A percentile compares a stretch with the other conserved stretches of the same genome.
phyloP scores from a whole-genome alignment of 2,113 vertebrate genomes.

The Cacatua alba region DNA sequence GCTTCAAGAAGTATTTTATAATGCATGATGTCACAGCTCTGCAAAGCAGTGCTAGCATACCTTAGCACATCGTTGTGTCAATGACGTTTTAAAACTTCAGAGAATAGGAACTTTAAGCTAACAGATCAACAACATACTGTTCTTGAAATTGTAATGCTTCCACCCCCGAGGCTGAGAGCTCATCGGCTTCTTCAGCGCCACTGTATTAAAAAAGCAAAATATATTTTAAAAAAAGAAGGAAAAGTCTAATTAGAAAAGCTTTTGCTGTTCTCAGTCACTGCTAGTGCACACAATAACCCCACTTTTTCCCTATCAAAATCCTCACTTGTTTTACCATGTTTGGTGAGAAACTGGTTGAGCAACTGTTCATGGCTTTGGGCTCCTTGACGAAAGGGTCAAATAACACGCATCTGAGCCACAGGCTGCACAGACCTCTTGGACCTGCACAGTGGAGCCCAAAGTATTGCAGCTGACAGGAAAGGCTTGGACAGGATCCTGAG shows the following conservation, averaged over 20 bases:
- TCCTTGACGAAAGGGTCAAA: not conserved
- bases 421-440: not conserved
- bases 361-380: not conserved
- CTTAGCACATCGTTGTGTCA: not conserved
- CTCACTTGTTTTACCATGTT: not conserved
- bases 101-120: not conserved
- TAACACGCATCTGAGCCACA: rapidly evolving
- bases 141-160: not conserved
- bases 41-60: not conserved
- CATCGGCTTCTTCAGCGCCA: not conserved
- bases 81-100: not conserved
- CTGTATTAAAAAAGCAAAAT: not conserved
- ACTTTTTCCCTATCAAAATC: not conserved
- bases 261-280: not conserved
- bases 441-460: rapidly evolving
- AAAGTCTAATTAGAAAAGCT: not conserved
- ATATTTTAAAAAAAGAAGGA: not conserved
- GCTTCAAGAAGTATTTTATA: not conserved
- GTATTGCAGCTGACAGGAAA: not conserved
- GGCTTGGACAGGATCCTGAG: not conserved
- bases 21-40: not conserved
- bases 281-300: rapidly evolving
- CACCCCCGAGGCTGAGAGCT: not conserved
- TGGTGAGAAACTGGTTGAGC: not conserved
- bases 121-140: not conserved